Conservation (phyloP, 2,113 vertebrate species). For the Glaucidium brasilianum region DNA sequence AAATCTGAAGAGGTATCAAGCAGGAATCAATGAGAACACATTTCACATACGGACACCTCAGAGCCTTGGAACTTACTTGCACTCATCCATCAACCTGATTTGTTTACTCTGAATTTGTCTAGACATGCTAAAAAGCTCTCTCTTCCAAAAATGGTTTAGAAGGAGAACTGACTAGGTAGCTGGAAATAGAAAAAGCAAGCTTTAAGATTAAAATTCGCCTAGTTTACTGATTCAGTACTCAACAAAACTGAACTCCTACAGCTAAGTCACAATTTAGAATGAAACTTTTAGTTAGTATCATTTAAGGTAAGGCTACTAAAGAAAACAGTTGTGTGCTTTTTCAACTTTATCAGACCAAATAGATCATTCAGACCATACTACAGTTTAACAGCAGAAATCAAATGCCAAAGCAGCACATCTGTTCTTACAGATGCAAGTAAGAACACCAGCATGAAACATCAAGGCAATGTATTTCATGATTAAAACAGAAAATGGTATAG, state of each 20-base stretch:
- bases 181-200: neutral
- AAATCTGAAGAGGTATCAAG: neutral
- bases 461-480: neutral
- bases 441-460: neutral
- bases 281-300: neutral
- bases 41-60: neutral
- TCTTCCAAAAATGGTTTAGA: neutral
- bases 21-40: neutral
- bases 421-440: neutral
- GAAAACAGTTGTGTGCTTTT: neutral
- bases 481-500: neutral
- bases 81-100: neutral
- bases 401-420: neutral
- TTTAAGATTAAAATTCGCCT: neutral
- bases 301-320: neutral
- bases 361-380: neutral
- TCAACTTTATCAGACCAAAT: neutral
- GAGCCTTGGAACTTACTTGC: neutral
- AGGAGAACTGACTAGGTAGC: neutral
- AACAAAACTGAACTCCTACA: neutral
- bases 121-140: neutral
- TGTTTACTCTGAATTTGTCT: neutral
- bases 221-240: neutral
- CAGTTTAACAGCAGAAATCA: neutral
- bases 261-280: neutral